Percentiles rank a stretch among this genome's conserved stretches.
phyloP scores from a whole-genome alignment of 2,113 vertebrate genomes.

The Ammodytes dubius region DNA sequence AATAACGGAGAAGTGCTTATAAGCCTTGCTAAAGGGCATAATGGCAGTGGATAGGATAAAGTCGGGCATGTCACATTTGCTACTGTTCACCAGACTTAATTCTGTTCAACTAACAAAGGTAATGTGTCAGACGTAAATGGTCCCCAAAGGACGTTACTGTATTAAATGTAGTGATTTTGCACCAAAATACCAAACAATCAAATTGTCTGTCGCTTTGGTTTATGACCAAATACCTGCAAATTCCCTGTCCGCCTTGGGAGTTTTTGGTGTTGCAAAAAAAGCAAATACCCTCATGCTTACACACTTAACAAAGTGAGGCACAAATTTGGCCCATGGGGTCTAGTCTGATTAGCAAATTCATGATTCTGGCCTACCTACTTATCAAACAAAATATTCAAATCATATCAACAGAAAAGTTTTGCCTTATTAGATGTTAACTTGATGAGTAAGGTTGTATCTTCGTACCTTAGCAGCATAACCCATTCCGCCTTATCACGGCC shows the following conservation, averaged over 20 bases:
- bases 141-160: neutral
- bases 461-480: conserved; percentile 7
- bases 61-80: neutral
- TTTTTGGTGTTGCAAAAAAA: too few relatives aligned
- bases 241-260: too few relatives aligned
- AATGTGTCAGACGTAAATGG: neutral
- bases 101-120: too few relatives aligned
- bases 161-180: neutral
- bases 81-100: neutral
- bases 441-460: neutral
- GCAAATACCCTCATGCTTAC: too few relatives aligned
- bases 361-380: neutral
- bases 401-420: neutral
- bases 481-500: conserved; percentile 37
- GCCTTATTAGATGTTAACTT: neutral
- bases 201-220: too few relatives aligned
- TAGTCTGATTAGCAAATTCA: too few relatives aligned
- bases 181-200: too few relatives aligned
- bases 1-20: neutral
- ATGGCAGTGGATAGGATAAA: neutral
- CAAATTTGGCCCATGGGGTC: too few relatives aligned
- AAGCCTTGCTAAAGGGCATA: neutral
- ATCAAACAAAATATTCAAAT: neutral
- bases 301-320: too few relatives aligned
- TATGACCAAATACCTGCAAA: too few relatives aligned